Evolutionary conservation across 1,140 invertebrate species (phyloP).

Genomic region (Parapsyche elsis): DNA sequence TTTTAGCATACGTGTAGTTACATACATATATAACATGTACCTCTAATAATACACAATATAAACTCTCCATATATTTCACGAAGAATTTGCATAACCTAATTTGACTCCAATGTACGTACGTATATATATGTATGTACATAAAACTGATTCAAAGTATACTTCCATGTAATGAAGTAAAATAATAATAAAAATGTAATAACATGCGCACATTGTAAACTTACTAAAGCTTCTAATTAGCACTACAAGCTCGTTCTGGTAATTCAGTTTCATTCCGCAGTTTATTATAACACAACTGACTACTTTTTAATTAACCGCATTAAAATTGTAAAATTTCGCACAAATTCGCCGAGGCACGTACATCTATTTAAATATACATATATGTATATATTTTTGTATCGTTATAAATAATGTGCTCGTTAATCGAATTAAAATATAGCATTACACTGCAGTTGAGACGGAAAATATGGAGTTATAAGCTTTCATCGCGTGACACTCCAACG

Average conservation of each 20-base stretch:
- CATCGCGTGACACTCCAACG: constrained; percentile 41
- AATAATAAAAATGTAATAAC: no score
- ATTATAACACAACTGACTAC: not conserved
- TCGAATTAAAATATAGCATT: constrained; percentile 18
- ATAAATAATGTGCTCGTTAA: not conserved
- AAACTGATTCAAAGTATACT: no score
- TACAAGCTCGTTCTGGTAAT: not conserved
- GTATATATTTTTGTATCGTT: no score
- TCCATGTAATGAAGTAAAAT: no score
- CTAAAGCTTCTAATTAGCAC: not conserved
- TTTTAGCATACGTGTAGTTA: not conserved
- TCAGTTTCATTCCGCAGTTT: constrained; percentile 19
- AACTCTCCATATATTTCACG: no score
- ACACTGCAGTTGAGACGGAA: not conserved
- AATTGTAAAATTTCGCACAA: not conserved
- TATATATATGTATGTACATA: no score
- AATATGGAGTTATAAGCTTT: constrained; percentile 50
- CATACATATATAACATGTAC: no score
- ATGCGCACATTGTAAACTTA: no score
- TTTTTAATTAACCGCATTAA: constrained; percentile 26
- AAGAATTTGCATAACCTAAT: no score
- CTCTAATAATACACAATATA: no score
- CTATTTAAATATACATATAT: no score
- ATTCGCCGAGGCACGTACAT: not conserved
- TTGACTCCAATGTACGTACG: no score